phyloP scores from a whole-genome alignment of 2,113 vertebrate genomes.

The Anas platyrhynchos region DNA sequence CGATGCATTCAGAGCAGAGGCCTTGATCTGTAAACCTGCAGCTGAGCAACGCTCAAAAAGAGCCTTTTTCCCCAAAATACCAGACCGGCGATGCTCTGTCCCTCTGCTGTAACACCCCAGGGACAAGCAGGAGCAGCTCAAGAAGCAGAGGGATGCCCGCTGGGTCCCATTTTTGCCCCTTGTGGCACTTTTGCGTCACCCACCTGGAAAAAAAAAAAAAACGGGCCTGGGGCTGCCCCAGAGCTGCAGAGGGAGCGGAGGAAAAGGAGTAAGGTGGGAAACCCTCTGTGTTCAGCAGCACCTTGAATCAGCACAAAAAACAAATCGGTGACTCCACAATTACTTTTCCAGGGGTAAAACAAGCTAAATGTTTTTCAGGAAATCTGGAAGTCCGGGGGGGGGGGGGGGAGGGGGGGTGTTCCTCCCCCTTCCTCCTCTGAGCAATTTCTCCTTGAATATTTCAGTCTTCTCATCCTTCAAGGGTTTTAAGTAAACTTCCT shows the following conservation, averaged over 20 bases:
- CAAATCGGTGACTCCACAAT: background rate
- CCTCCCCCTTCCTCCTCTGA: background rate
- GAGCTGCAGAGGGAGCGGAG: too few relatives aligned
- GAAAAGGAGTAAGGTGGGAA: background rate
- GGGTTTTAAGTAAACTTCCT: background rate
- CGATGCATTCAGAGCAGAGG: background rate
- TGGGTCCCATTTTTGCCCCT: too few relatives aligned
- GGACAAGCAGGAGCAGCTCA: background rate
- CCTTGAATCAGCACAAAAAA: background rate
- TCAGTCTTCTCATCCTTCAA: background rate
- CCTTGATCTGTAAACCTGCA: background rate
- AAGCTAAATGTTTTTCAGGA: background rate
- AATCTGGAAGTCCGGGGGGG: background rate
- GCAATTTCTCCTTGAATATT: background rate
- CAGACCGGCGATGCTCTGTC: background rate
- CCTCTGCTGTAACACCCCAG: background rate
- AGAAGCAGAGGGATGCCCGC: background rate
- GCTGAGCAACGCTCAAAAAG: background rate
- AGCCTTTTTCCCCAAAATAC: background rate
- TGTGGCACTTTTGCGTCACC: accelerated
- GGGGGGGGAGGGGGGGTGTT: accelerated
- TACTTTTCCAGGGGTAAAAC: background rate
- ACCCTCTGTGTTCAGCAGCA: background rate
- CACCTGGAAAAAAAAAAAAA: background rate
- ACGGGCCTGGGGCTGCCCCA: background rate